phyloP scores from a whole-genome alignment of 92 coral and sea anemone species.

The Zoanthus sociatus region DNA sequence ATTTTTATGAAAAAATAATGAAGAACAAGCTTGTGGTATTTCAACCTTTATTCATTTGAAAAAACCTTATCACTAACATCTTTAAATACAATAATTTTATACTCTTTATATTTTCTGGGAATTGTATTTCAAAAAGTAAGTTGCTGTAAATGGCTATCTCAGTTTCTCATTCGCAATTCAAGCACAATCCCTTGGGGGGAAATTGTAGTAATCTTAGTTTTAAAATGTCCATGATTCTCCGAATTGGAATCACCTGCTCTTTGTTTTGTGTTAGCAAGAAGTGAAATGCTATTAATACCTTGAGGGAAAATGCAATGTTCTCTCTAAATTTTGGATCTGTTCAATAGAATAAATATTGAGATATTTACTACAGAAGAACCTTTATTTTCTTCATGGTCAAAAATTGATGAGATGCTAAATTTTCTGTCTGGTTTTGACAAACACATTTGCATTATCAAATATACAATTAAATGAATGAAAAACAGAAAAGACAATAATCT shows the following conservation, averaged over 20 bases:
- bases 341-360: slow-evolving; percentile 31
- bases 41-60: slow-evolving; percentile 49
- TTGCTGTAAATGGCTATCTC: slow-evolving; percentile 42
- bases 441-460: slow-evolving; percentile 47
- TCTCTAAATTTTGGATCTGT: slow-evolving; percentile 37
- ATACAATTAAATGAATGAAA: slow-evolving; percentile 47
- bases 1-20: neutral
- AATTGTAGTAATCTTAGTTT: neutral
- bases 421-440: slow-evolving; percentile 34
- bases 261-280: slow-evolving; percentile 10
- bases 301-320: slow-evolving; percentile 42
- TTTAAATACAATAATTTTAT: slow-evolving; percentile 46
- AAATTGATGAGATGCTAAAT: slow-evolving; percentile 29
- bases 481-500: slow-evolving; percentile 45
- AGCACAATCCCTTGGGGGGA: slow-evolving; percentile 48
- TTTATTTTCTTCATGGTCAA: neutral
- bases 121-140: slow-evolving; percentile 30
- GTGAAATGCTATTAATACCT: slow-evolving; percentile 31
- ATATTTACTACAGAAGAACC: slow-evolving; percentile 17
- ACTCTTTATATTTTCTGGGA: slow-evolving; percentile 26
- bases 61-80: slow-evolving; percentile 28
- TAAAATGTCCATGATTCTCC: slow-evolving; percentile 5
- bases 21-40: slow-evolving; percentile 6
- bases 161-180: slow-evolving; percentile 21
- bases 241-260: slow-evolving; percentile 35